Percentiles rank a stretch among this genome's conserved stretches.
phyloP scores from a whole-genome alignment of 2,113 vertebrate species.

The Argyrosomus japonicus region DNA sequence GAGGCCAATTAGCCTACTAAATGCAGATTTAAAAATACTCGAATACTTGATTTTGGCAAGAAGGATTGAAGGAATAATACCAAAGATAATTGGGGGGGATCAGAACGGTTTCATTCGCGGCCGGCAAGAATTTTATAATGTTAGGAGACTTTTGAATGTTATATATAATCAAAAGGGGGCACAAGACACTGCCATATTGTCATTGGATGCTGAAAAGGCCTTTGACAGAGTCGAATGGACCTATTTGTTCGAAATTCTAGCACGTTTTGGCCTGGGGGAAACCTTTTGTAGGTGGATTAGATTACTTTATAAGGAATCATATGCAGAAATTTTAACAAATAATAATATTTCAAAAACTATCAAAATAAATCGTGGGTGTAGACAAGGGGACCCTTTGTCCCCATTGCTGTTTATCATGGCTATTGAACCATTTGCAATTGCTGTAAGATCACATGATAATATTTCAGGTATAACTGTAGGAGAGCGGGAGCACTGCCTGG shows the following conservation, averaged over 20 bases:
- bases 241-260: neutral
- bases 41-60: neutral
- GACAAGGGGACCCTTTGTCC: conserved; percentile 6
- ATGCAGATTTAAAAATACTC: neutral
- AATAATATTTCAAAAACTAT: conserved; percentile 13
- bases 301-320: neutral
- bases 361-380: neutral
- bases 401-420: neutral
- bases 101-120: neutral
- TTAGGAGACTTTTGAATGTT: neutral
- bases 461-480: neutral
- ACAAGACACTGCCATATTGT: neutral
- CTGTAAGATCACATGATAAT: no score
- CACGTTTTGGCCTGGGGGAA: neutral
- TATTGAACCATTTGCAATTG: no score
- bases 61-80: neutral
- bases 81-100: neutral
- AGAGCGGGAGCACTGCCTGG: neutral
- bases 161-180: neutral
- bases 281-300: neutral
- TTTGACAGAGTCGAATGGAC: conserved; percentile 1
- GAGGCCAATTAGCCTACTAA: neutral
- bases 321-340: conserved; percentile 3
- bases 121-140: neutral
- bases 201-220: neutral